Evolutionary conservation across 2,113 vertebrate genomes (phyloP).

Genomic region (Sylvia atricapilla): DNA sequence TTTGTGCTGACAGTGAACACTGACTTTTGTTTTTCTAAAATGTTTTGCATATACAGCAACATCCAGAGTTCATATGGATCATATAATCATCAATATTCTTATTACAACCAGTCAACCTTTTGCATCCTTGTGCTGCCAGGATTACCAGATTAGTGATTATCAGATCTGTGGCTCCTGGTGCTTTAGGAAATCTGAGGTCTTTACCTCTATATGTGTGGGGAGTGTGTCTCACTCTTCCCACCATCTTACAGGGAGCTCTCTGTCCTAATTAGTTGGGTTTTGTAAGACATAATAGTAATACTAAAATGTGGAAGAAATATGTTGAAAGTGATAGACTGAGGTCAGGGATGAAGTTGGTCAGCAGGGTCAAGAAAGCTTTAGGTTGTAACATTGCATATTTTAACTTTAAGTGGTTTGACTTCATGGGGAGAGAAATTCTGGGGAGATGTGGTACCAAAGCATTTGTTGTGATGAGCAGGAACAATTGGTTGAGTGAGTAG

Average conservation of each 20-base stretch:
- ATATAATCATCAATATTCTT: background rate
- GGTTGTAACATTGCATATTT: background rate
- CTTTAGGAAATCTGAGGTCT: background rate
- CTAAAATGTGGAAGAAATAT: background rate
- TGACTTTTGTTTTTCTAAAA: background rate
- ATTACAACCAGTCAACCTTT: background rate
- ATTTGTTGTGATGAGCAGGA: background rate
- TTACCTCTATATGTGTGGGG: background rate
- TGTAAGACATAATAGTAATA: background rate
- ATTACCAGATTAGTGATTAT: background rate
- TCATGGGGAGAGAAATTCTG: background rate
- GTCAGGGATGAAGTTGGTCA: background rate
- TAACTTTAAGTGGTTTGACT: background rate
- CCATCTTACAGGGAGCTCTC: background rate
- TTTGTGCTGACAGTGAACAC: background rate
- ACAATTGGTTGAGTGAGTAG: background rate
- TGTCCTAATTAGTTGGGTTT: background rate
- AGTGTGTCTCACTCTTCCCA: accelerated
- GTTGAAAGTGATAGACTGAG: background rate
- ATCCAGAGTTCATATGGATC: background rate
- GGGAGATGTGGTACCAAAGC: background rate
- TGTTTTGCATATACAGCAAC: background rate
- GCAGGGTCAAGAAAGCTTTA: background rate
- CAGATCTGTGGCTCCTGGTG: background rate
- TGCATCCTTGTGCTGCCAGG: background rate